phyloP scores from a whole-genome alignment of 2,113 vertebrate species.

The Lampris incognitus region DNA sequence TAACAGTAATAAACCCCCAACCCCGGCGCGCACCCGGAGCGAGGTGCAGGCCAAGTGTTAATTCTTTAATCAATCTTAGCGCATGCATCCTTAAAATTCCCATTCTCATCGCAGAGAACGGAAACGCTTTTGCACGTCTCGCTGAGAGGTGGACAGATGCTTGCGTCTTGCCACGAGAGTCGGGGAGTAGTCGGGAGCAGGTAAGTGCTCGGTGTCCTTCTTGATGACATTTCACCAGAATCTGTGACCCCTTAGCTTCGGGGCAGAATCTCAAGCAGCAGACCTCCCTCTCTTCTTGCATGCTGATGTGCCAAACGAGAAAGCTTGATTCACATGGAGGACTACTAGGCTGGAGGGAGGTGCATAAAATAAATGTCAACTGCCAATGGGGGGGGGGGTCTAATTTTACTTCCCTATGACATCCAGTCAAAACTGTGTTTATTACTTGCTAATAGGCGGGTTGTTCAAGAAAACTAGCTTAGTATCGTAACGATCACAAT shows the following conservation, averaged over 20 bases:
- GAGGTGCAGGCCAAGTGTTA: too few species aligned
- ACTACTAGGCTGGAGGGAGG: conserved; percentile 50
- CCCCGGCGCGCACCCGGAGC: conserved; percentile 1
- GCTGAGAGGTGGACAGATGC: conserved; percentile 9
- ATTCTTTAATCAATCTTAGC: too few species aligned
- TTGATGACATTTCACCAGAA: conserved; percentile 66
- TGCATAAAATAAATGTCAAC: conserved; percentile 48
- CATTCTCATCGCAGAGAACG: too few species aligned
- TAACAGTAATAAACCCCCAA: conserved; percentile 28
- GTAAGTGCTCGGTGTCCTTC: conserved; percentile 42
- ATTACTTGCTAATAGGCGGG: background rate
- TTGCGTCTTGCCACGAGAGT: conserved; percentile 11
- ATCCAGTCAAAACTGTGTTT: conserved; percentile 9
- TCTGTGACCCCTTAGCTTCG: conserved; percentile 71
- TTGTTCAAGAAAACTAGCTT: background rate
- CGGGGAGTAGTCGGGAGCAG: conserved; percentile 2
- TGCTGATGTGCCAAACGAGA: conserved; percentile 67
- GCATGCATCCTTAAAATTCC: too few species aligned
- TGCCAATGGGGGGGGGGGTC: conserved; percentile 26
- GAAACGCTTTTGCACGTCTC: conserved; percentile 1
- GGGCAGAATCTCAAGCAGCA: conserved; percentile 59
- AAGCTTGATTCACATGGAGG: conserved; percentile 50
- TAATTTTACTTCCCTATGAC: conserved; percentile 23
- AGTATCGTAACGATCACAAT: background rate
- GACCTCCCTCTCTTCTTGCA: conserved; percentile 67